Percentiles rank a stretch among this genome's conserved stretches.
phyloP scores from a whole-genome alignment of 1,140 invertebrate species.

The Listronotus bonariensis region DNA sequence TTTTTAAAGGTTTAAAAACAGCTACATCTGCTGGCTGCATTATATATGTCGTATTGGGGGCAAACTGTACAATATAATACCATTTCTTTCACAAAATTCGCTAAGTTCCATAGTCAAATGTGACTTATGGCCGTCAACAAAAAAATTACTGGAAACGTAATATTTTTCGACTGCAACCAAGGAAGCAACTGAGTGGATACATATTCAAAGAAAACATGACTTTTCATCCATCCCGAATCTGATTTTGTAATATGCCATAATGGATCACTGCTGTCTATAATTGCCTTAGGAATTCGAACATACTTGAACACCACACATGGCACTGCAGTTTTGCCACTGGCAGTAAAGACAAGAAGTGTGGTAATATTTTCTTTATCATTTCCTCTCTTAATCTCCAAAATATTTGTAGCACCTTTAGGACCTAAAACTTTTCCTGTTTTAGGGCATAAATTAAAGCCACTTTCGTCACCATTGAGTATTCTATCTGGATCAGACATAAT shows the following conservation, averaged over 20 bases:
- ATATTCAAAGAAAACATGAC: slow-evolving; percentile 10
- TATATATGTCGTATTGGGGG: slow-evolving; percentile 55
- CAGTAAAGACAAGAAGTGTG: slow-evolving; percentile 45
- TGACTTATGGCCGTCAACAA: slow-evolving; percentile 56
- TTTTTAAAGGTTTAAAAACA: slow-evolving; percentile 52
- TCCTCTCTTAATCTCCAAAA: slow-evolving; percentile 43
- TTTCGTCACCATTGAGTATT: slow-evolving; percentile 43
- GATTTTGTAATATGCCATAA: slow-evolving; percentile 51
- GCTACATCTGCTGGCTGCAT: slow-evolving; percentile 55
- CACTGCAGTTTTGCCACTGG: slow-evolving; percentile 39
- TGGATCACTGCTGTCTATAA: slow-evolving; percentile 38
- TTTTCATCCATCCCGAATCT: slow-evolving; percentile 55
- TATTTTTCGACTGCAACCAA: slow-evolving; percentile 46
- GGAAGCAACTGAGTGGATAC: neutral
- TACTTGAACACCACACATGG: slow-evolving; percentile 20
- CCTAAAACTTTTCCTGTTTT: slow-evolving; percentile 46
- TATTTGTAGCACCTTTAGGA: slow-evolving; percentile 43
- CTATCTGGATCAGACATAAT: slow-evolving; percentile 26
- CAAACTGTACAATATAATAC: slow-evolving; percentile 55
- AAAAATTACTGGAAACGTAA: slow-evolving; percentile 48
- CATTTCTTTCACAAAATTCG: slow-evolving; percentile 51
- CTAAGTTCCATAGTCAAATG: slow-evolving; percentile 52
- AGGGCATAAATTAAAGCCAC: slow-evolving; percentile 43
- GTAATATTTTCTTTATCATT: slow-evolving; percentile 50
- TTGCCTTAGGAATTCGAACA: slow-evolving; percentile 38